Evolutionary conservation across 2,113 vertebrate genomes (phyloP).

Genomic region (Rhinogobius similis): DNA sequence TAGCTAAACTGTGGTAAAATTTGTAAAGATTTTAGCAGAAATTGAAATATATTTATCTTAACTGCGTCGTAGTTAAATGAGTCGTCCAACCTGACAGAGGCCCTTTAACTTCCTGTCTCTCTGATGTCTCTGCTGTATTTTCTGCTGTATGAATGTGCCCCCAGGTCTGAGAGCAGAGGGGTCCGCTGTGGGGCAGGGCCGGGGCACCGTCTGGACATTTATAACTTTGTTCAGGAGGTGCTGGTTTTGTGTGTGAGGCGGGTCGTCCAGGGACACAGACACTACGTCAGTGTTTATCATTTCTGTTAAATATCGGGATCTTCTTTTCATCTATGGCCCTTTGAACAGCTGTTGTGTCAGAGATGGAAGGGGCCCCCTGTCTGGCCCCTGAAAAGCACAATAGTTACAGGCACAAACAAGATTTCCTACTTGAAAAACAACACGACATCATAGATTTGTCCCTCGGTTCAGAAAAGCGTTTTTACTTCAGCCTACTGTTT

Average conservation of each 20-base stretch:
- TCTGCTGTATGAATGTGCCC: conserved; percentile 29
- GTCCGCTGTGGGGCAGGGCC: not conserved
- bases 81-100: too few species aligned
- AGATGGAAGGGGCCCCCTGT: too few species aligned
- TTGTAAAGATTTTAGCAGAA: too few species aligned
- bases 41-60: too few species aligned
- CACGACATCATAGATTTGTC: too few species aligned
- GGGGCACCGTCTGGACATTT: conserved; percentile 45
- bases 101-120: not conserved
- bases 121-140: conserved; percentile 23
- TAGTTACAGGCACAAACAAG: too few species aligned
- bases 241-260: conserved; percentile 31
- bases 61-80: too few species aligned
- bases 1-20: too few species aligned
- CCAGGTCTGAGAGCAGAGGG: conserved; percentile 1
- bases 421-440: too few species aligned
- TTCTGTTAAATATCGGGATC: not conserved
- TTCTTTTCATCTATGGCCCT: not conserved
- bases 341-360: not conserved
- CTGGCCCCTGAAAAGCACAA: too few species aligned
- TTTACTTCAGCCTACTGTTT: too few species aligned
- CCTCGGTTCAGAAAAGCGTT: too few species aligned
- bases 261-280: conserved; percentile 21
- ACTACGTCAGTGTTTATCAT: conserved; percentile 1
- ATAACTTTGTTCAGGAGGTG: conserved; percentile 44